Base-by-base conservation (phyloP, 2,888 invertebrate species). In the Drosophila mimica region DNA sequence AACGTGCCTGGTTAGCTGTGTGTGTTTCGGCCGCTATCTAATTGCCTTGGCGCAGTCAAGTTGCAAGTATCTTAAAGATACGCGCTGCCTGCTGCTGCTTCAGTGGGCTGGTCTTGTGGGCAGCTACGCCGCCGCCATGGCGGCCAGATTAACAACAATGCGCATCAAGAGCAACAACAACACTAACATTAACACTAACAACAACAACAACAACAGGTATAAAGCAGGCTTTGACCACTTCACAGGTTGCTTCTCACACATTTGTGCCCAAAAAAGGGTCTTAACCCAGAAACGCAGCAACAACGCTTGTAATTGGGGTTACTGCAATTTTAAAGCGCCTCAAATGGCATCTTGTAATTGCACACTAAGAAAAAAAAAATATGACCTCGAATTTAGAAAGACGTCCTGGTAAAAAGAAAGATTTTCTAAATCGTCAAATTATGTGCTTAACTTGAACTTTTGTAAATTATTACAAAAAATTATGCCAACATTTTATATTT, bases 301-400 rank as follows among this genome's bases (percentile, higher is more conserved):
- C 54, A 51, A 58, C 59, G 75, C 84, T 76, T 90, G 89, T 90
- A 90, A 90, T 91, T 91, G 90, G 83, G 90, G 84, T 91, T 89
- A 83, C 81, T 82, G 80, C 87, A 82, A 88, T 90, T 86, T 84
- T 74, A 82, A 81, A 76, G 83, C 81, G 74, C 71, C 72, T 74
- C 77, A 82, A 79, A 82, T 83, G 79, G 71, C 70, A 67, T 83
- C 79, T 73, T 68, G 58, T 36, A 79, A 69, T 68, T 49, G 46
- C 20, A 36, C 54, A 52, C 38, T 38, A 56, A 68, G 20, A 31
- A 57, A 56, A 25, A 57, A 56, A 15, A 51, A 28, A 7, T n/a
- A 30, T 28, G 11, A n/a, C 6, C 25, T 11, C 1, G 17, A 28
- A 17, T 28, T 49, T 17, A 2, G 8, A 49, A 49, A 28, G 17